phyloP scores from a whole-genome alignment of 2,888 invertebrate species.

The Unio pictorum region DNA sequence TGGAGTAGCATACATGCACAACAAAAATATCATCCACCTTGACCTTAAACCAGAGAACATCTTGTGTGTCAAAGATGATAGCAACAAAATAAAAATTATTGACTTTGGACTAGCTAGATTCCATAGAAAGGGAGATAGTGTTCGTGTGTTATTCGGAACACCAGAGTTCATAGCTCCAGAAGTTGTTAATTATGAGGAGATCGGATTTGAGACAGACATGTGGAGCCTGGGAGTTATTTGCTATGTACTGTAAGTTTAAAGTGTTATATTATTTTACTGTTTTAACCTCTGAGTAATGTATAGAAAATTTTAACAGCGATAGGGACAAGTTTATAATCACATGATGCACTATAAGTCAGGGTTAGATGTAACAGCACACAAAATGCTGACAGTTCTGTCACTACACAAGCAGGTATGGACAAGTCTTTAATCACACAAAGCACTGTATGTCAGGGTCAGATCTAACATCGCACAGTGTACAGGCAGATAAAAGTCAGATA shows the following conservation, averaged over 20 bases:
- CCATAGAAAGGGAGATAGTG: conserved; percentile 91
- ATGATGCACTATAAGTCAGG: too few species aligned
- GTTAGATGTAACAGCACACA: too few species aligned
- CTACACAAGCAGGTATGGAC: too few species aligned
- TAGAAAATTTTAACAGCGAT: too few species aligned
- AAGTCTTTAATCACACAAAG: too few species aligned
- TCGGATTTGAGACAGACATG: conserved; percentile 68
- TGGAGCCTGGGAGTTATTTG: conserved; percentile 72
- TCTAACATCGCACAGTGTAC: too few species aligned
- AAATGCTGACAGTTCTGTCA: too few species aligned
- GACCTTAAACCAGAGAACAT: conserved; percentile 99
- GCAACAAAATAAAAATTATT: conserved; percentile 98
- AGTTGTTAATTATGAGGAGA: conserved; percentile 70
- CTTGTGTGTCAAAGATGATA: conserved; percentile 92
- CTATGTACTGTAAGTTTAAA: conserved; percentile 67
- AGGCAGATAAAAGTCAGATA: too few species aligned
- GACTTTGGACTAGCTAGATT: conserved; percentile 97
- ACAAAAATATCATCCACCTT: conserved; percentile 93
- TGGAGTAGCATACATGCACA: conserved; percentile 96
- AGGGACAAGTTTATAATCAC: too few species aligned
- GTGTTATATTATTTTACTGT: not conserved
- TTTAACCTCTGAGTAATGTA: not conserved
- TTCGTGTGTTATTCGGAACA: conserved; percentile 73
- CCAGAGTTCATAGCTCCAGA: conserved; percentile 72
- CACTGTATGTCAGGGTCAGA: too few species aligned